Percentiles rank a stretch among this genome's conserved stretches.
These are phyloP conservation scores for Nomada fucata DNA, from an alignment of 2,888 invertebrate genomes.

Conservation along the genomic window DNA sequence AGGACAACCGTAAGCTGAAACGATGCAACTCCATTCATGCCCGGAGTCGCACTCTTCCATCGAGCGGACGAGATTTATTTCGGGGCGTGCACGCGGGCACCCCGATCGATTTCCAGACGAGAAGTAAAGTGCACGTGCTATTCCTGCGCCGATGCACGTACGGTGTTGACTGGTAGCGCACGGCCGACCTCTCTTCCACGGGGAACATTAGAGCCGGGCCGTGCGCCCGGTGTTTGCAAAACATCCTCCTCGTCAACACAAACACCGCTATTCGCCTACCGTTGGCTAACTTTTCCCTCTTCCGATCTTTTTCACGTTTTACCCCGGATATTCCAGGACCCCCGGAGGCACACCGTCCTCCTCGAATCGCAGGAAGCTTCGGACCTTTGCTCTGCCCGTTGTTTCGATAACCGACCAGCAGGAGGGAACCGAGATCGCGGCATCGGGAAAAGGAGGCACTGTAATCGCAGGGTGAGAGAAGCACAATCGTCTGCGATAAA, in stretches of 20 bases:
- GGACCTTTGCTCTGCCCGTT: not conserved
- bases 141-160: constrained; percentile 63
- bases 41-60: constrained; percentile 22
- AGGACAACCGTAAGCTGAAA: not conserved
- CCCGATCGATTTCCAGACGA: constrained; percentile 57
- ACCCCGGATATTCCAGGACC: constrained; percentile 38
- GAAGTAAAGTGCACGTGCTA: constrained; percentile 71
- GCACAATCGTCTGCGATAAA: constrained; percentile 68
- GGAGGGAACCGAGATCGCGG: not conserved
- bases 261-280: constrained; percentile 56
- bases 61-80: constrained; percentile 58
- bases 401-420: not conserved
- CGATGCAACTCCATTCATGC: constrained; percentile 23
- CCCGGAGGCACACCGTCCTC: not conserved
- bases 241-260: constrained; percentile 58
- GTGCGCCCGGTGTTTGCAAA: constrained; percentile 64
- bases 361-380: constrained; percentile 10
- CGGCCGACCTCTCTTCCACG: constrained; percentile 60
- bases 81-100: constrained; percentile 46
- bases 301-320: constrained; percentile 22
- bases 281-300: constrained; percentile 49
- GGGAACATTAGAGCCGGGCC: constrained; percentile 63
- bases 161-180: constrained; percentile 63
- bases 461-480: no score
- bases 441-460: no score